Base-by-base conservation (phyloP, 2,113 vertebrate species). In the Isurus oxyrinchus region DNA sequence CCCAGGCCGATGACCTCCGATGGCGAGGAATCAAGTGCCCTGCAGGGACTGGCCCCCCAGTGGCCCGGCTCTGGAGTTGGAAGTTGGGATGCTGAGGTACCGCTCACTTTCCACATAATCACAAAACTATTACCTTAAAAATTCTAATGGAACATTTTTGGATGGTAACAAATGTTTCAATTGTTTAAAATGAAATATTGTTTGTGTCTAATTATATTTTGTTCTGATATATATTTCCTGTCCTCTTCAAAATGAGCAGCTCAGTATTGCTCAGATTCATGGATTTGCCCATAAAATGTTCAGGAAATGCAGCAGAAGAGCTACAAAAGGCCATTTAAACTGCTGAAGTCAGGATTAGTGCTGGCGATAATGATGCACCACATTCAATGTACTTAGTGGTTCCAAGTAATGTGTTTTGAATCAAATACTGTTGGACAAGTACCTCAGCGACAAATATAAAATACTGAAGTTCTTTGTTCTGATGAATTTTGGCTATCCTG, bases 341-440 rank as follows among this genome's bases (percentile, higher is more conserved):
- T 57, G 53, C 87, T 90, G 87, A 57, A 90, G 87, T 90, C 87
- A 90, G 23, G 27, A 31, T 90, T 31, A 90, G 57, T 57, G 53
- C 40, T 90, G 23, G 53, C 53, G 8, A 90, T 55, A 90, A 90
- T 90, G 87, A 55, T 90, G 25, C 23, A 4, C 23, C 53, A 57
- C 53, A 90, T 57, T 90, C 53, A 90, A 25, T 57, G 8, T 25
- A 57, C 87, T 57, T 27, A 10, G 11, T 57, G 11, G 19, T 84
- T 55, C 53, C 87, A 90, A 55, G 87, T 90, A 90, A 90, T 90
- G 23, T 90, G 49, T 90, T 90, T 90, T 53, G 4, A 90, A 90
- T 90, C 25, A 90, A 90, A 57, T 53, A 2, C 40, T 84, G 81
- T 84, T 49, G 81, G 81, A 49, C 53, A 90, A 11, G 10, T 90